Base-by-base conservation (phyloP, 2,113 vertebrate genomes). In the Cacatua alba region DNA sequence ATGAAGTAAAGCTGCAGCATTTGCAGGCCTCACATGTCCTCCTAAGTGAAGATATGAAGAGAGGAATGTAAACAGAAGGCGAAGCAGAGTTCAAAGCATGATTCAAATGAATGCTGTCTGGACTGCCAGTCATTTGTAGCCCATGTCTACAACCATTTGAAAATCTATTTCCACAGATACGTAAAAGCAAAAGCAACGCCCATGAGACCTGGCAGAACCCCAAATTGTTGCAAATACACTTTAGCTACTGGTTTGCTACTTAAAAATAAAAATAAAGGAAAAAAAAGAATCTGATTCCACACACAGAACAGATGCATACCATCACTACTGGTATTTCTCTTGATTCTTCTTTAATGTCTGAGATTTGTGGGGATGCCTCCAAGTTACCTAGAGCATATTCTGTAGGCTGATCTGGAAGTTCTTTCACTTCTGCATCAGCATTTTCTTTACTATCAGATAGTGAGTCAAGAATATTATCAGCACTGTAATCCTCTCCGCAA, bases 381-480 rank as follows among this genome's bases (percentile, higher is more conserved):
- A 94, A 72, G 93, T 98, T 97, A 91, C 97, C 96, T 97, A 98
- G 96, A 93, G 98, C 95, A 20, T 97, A 98, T 35, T 97, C 98
- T 88, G 98, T 8, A 86, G 88, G 88, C n/a, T 97, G 97, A 35
- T 97, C 97, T 52, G 97, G 95, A 92, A 97, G 86, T 82, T 95
- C 97, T 92, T 94, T 97, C 91, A 96, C 65, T 63, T 97, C 97
- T 18, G 94, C 80, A 4, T 98, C 97, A 76, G 85, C 91, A 59
- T 96, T 97, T 62, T 97, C 98, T 97, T 96, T 98, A 89, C 97
- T 98, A 37, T 98, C 98, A 74, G 97, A 97, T 16, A 98, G 94
- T 2, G 97, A 96, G 69, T 98, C 97, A n/a, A 98, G 97, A 53
- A 97, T 64, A 44, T 98, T 97, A 33, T 98, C 97, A 5, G 98